phyloP scores from a whole-genome alignment of 2,797 vertebrate species.

The Sternotherus odoratus region DNA sequence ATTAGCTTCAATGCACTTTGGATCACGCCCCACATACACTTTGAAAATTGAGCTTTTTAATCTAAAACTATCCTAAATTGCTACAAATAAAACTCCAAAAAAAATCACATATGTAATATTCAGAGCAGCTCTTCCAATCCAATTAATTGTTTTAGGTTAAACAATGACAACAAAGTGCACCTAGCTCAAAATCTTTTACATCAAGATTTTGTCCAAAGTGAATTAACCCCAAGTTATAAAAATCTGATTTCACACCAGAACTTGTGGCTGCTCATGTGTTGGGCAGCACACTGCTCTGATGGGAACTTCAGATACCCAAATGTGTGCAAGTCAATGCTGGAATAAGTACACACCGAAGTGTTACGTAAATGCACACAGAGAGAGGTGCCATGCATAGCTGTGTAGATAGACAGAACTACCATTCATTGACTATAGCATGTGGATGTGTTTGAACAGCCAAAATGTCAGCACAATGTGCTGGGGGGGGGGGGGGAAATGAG shows the following conservation, averaged over 20 bases:
- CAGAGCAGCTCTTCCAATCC: not conserved
- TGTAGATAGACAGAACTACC: not conserved
- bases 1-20: not conserved
- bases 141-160: not conserved
- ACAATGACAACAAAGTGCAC: not conserved
- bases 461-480: not conserved
- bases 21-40: not conserved
- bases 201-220: not conserved
- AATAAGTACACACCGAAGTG: not conserved
- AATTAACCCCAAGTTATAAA: not conserved
- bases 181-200: not conserved
- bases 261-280: not conserved
- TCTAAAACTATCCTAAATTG: not conserved
- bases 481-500: slow-evolving; percentile 48
- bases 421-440: not conserved
- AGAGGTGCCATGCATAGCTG: not conserved
- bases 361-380: not conserved
- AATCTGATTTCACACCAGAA: not conserved
- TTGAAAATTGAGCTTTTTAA: not conserved
- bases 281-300: not conserved
- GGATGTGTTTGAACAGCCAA: not conserved
- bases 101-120: not conserved
- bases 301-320: not conserved
- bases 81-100: not conserved
- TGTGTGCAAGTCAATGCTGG: not conserved